A percentile compares a stretch with the other conserved stretches of the same genome.
Conservation (phyloP, 2,888 invertebrate species). For the Caenorhabditis sp. region DNA sequence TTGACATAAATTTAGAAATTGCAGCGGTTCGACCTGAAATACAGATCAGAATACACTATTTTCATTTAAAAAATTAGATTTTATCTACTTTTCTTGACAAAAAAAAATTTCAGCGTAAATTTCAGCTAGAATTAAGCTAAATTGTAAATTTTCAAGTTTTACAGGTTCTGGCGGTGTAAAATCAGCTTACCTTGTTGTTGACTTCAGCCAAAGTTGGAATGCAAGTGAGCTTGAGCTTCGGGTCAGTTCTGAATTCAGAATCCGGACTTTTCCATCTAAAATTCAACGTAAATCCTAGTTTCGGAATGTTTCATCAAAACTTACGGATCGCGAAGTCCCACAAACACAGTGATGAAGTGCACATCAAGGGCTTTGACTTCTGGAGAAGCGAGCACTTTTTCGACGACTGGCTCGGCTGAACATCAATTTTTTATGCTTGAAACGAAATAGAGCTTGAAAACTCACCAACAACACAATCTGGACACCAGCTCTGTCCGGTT, state of each 20-base stretch:
- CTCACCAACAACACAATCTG: slow-evolving; percentile 56
- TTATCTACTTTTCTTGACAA: too few relatives aligned
- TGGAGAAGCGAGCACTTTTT: slow-evolving; percentile 23
- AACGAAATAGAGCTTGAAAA: not conserved
- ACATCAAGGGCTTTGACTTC: slow-evolving; percentile 29
- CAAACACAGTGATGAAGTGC: slow-evolving; percentile 46
- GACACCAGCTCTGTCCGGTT: slow-evolving; percentile 61
- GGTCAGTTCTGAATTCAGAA: slow-evolving; percentile 49
- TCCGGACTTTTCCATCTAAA: slow-evolving; percentile 54
- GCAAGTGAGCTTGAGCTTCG: slow-evolving; percentile 46
- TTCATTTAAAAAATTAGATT: too few relatives aligned
- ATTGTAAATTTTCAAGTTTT: too few relatives aligned
- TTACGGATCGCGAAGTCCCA: slow-evolving; percentile 47
- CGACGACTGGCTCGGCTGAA: slow-evolving; percentile 57
- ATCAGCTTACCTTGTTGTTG: slow-evolving; percentile 31
- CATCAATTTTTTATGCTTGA: too few relatives aligned
- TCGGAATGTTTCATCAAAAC: not conserved
- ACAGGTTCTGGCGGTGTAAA: too few relatives aligned
- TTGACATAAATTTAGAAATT: too few relatives aligned
- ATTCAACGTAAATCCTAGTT: not conserved
- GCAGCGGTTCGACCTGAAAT: too few relatives aligned
- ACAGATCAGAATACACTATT: too few relatives aligned
- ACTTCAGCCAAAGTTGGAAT: slow-evolving; percentile 55
- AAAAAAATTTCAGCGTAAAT: too few relatives aligned
- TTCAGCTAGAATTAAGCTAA: too few relatives aligned